phyloP scores from a whole-genome alignment of 1,140 invertebrate species.

The Trigoniulus corallinus region DNA sequence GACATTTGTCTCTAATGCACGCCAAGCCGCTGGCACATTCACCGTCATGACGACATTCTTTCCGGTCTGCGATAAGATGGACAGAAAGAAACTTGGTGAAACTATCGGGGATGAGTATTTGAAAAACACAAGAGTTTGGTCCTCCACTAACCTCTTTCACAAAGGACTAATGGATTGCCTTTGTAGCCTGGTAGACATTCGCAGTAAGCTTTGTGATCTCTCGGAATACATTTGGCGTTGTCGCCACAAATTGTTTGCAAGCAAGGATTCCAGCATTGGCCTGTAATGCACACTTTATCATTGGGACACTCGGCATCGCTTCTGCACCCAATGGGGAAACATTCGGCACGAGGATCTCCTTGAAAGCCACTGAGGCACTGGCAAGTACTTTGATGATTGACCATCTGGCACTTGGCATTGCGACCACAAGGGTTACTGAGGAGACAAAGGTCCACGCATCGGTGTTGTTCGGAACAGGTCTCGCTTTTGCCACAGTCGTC shows the following conservation, averaged over 20 bases:
- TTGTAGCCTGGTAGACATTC: constrained; percentile 18
- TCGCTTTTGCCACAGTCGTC: constrained; percentile 61
- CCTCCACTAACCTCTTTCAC: not conserved
- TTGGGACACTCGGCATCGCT: constrained; percentile 49
- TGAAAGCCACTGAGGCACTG: constrained; percentile 41
- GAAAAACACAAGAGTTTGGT: not conserved
- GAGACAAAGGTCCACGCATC: constrained; percentile 65
- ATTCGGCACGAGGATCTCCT: constrained; percentile 64
- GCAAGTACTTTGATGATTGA: constrained; percentile 40
- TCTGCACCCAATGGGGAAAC: constrained; percentile 55
- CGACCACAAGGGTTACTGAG: constrained; percentile 52
- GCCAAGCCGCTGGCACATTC: constrained; percentile 14
- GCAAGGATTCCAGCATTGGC: constrained; percentile 57
- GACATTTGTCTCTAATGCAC: constrained; percentile 14
- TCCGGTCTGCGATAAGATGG: not conserved
- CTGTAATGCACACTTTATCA: constrained; percentile 55
- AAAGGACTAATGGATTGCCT: constrained; percentile 14
- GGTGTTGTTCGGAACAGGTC: constrained; percentile 45
- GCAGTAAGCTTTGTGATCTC: constrained; percentile 47
- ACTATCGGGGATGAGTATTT: not conserved
- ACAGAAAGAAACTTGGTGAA: not conserved
- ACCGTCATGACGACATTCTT: constrained; percentile 10
- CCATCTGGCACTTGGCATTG: constrained; percentile 17
- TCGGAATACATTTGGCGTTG: constrained; percentile 57
- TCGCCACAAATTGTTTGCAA: constrained; percentile 35